Evolutionary conservation across 2,113 vertebrate genomes (phyloP).

Genomic region (Eulemur macaco): DNA sequence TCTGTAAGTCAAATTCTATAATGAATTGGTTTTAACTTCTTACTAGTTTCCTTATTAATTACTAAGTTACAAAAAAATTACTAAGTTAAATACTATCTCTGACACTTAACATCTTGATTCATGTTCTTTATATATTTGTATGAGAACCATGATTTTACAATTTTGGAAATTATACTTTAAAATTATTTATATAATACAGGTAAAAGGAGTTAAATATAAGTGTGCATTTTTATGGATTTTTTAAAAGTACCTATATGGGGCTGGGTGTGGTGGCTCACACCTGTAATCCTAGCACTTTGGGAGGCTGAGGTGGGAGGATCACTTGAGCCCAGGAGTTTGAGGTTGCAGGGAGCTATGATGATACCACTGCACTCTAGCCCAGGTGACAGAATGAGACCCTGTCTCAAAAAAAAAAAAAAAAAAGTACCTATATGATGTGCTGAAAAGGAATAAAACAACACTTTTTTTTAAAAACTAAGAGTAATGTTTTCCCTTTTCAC

Average conservation of each 20-base stretch:
- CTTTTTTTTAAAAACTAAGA: not conserved
- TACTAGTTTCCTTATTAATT: slow-evolving; percentile 25
- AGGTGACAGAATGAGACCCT: no score
- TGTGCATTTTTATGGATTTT: not conserved
- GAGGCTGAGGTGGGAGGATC: no score
- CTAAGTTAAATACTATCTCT: slow-evolving; percentile 17
- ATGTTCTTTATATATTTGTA: slow-evolving; percentile 11
- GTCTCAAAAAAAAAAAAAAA: no score
- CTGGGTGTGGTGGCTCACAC: no score
- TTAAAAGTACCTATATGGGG: not conserved
- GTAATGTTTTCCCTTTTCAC: not conserved
- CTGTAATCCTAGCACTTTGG: no score
- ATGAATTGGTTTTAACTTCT: slow-evolving; percentile 17
- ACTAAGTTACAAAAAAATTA: slow-evolving; percentile 26
- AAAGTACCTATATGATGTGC: not conserved
- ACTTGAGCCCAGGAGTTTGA: no score
- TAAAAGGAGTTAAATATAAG: not conserved
- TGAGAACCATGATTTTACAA: not conserved
- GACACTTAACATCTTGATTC: slow-evolving; percentile 36
- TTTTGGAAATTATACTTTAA: slow-evolving; percentile 45
- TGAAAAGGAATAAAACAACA: not conserved
- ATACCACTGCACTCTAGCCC: no score
- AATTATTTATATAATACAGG: not conserved
- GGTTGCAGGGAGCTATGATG: no score
- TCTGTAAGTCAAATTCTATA: slow-evolving; percentile 24